Base-by-base conservation (phyloP, 2,888 invertebrate genomes). In the Ophonus ardosiacus region DNA sequence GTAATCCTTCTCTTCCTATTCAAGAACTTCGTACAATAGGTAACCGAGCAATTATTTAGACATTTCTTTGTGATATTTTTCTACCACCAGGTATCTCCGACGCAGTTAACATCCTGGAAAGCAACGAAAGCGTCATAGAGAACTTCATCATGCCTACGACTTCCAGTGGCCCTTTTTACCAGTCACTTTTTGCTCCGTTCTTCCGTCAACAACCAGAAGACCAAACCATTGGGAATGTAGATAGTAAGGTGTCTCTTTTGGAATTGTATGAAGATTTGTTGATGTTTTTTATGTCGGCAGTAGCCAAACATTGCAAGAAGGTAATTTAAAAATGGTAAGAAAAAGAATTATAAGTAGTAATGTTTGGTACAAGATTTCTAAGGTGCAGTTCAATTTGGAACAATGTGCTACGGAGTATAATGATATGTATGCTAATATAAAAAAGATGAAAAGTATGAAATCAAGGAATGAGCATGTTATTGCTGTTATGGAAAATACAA, bases 241-340 rank as follows among this genome's bases (percentile, higher is more conserved):
- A 86, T 8, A 76, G 85, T 1, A 89, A 90, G 59, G 85, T 88
- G 31, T 90, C 91, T 1, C 85, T 92, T 1, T 89, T 88, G 56
- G 91, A 91, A 61, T 85, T 92, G 31, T 86, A 91, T 74, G 91
- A 92, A 84, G 88, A 91, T 74, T 88, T 89, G 59, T 86, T 91
- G 7, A 87, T 92, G 5, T 91, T 90, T 81, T 92, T 91, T 85
- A 91, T 91, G 79, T 90, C 90, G 6, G 90, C 91, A 10, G 91
- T 91, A 0, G 91, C 91, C 83, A 92, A 92, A 86, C 91, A 92
- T 86, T 89, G 91, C 65, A 89, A 91, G 0, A 92, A 90, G 88
- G 84, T 84, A 84, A 51, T 43, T 43, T 21, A 13, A n/a, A 10
- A 0, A 51, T 51, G 13, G 8, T 51, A 51, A 10, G 6, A 51